Evolutionary conservation across 1,140 invertebrate genomes (phyloP).

Genomic region (Battus philenor): DNA sequence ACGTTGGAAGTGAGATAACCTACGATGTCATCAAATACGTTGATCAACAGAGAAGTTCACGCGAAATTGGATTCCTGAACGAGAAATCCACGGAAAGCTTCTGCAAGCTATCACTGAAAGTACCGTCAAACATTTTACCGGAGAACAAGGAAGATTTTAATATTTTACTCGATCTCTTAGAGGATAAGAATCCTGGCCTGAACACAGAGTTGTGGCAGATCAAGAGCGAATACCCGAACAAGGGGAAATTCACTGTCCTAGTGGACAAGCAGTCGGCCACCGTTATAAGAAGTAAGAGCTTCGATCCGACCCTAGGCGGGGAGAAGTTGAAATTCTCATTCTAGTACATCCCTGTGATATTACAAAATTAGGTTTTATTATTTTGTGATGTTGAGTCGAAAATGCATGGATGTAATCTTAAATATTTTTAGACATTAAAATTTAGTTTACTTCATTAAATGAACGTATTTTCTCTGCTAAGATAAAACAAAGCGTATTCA

Average conservation of each 20-base stretch:
- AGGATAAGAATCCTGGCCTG: conserved; percentile 57
- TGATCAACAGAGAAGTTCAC: no score
- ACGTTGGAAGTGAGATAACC: conserved; percentile 3
- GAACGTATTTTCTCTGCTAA: no score
- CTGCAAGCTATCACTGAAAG: conserved; percentile 39
- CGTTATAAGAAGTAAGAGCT: conserved; percentile 38
- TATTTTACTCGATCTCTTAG: conserved; percentile 49
- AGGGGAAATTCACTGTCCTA: conserved; percentile 45
- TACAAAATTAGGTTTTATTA: no score
- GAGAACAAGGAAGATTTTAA: conserved; percentile 48
- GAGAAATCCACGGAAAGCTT: conserved; percentile 15
- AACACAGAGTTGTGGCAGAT: conserved; percentile 57
- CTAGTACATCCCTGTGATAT: no score
- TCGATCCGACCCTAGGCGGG: conserved; percentile 39
- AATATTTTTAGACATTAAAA: no score
- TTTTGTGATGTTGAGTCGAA: no score
- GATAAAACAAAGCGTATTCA: no score
- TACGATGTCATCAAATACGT: conserved; percentile 7
- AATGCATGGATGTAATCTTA: no score
- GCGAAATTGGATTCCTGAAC: no score
- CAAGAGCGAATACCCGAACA: conserved; percentile 26
- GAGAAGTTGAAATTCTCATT: conserved; percentile 48
- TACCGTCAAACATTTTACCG: conserved; percentile 42
- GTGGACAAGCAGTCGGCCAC: conserved; percentile 46
- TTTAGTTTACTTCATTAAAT: no score